Conservation (phyloP, 2,797 vertebrate genomes). For the Margarornis squamiger region DNA sequence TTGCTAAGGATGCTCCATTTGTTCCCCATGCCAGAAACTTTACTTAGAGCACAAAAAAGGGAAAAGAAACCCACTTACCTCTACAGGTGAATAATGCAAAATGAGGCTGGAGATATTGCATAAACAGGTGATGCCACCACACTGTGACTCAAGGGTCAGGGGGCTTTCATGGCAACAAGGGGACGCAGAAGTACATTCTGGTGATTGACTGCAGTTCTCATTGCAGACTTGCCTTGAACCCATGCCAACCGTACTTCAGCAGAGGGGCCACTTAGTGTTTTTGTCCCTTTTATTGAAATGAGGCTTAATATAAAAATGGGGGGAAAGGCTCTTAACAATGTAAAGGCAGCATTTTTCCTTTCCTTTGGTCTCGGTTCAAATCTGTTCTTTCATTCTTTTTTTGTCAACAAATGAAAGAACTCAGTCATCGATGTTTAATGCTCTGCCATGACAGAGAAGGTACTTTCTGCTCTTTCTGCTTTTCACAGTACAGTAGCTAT, state of each 20-base stretch:
- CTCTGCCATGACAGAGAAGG: neutral
- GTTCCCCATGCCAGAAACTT: neutral
- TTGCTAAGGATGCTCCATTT: neutral
- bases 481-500: neutral
- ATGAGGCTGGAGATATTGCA: neutral
- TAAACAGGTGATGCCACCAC: neutral
- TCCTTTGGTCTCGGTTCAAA: constrained; percentile 31
- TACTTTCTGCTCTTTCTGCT: neutral
- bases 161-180: neutral
- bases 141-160: neutral
- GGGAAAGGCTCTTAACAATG: neutral
- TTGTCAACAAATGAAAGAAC: neutral
- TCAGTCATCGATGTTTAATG: neutral
- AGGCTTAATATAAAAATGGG: neutral
- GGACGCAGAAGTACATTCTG: neutral
- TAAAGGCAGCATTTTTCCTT: neutral
- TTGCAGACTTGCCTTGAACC: neutral
- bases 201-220: neutral
- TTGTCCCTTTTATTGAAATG: neutral
- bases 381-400: neutral
- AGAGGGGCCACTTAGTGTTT: neutral
- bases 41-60: neutral
- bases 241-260: neutral
- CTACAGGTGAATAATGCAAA: neutral
- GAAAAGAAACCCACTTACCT: neutral